A percentile compares a stretch with the other conserved stretches of the same genome.
Conservation (phyloP, 2,888 invertebrate genomes). For the Drosophila paracracens region DNA sequence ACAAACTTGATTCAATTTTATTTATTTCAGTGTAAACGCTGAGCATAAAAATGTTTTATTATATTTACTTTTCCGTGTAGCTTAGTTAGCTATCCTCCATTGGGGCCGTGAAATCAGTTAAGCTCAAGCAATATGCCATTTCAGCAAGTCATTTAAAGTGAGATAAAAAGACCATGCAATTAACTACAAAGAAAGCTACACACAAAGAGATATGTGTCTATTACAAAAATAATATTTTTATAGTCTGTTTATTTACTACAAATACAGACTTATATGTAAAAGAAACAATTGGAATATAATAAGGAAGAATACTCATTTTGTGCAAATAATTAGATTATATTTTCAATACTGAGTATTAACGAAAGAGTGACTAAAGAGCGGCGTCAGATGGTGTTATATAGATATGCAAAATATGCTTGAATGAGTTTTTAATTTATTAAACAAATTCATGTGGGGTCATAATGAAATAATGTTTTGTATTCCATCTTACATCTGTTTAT, state of each 20-base stretch:
- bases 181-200: too few relatives aligned
- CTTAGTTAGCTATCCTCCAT: too few relatives aligned
- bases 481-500: background rate
- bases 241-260: background rate
- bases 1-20: background rate
- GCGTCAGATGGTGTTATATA: background rate
- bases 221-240: background rate
- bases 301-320: background rate
- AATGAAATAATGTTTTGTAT: background rate
- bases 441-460: background rate
- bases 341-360: background rate
- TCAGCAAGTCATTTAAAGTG: too few relatives aligned
- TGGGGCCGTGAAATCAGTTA: too few relatives aligned
- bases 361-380: background rate
- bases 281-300: background rate
- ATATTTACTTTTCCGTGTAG: too few relatives aligned
- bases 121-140: too few relatives aligned
- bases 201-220: too few relatives aligned
- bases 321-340: background rate
- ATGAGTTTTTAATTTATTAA: background rate
- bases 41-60: too few relatives aligned
- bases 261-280: background rate
- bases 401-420: background rate
- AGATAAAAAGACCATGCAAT: too few relatives aligned
- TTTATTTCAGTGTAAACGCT: too few relatives aligned